phyloP scores from a whole-genome alignment of 1,140 invertebrate genomes.

The Steinernema khuongi region DNA sequence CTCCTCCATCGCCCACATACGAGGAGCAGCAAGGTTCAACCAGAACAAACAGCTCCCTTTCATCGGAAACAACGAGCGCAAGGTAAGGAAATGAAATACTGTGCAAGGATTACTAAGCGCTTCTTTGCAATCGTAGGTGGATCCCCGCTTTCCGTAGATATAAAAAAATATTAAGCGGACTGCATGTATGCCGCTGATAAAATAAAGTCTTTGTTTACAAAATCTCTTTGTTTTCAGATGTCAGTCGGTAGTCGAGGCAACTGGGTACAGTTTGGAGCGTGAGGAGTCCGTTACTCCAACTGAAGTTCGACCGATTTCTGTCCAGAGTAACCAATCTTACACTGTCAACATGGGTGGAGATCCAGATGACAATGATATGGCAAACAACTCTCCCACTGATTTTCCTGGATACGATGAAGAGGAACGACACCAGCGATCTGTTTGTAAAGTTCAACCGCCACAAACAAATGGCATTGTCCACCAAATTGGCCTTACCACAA shows the following conservation, averaged over 20 bases:
- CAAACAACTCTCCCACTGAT: background rate
- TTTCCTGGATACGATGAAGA: background rate
- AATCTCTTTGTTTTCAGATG: background rate
- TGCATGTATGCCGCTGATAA: background rate
- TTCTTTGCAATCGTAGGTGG: too few relatives aligned
- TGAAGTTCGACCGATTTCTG: background rate
- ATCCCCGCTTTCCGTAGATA: too few relatives aligned
- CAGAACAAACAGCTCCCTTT: background rate
- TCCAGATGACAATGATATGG: background rate
- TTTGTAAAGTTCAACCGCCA: background rate
- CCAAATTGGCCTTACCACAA: background rate
- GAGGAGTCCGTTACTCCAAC: background rate
- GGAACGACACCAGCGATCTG: background rate
- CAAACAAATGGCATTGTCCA: too few relatives aligned
- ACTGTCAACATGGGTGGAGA: background rate
- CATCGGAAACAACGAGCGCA: background rate
- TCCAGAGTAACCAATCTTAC: background rate
- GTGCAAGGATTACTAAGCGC: too few relatives aligned
- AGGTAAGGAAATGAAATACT: background rate
- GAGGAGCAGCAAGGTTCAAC: background rate
- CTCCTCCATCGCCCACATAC: too few relatives aligned
- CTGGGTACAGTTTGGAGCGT: background rate
- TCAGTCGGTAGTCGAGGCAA: background rate
- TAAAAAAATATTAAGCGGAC: too few relatives aligned
- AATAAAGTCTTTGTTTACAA: too few relatives aligned